These are phyloP conservation scores for Microctonus hyperodae DNA, from an alignment of 2,888 invertebrate species.

Conservation along the genomic window DNA sequence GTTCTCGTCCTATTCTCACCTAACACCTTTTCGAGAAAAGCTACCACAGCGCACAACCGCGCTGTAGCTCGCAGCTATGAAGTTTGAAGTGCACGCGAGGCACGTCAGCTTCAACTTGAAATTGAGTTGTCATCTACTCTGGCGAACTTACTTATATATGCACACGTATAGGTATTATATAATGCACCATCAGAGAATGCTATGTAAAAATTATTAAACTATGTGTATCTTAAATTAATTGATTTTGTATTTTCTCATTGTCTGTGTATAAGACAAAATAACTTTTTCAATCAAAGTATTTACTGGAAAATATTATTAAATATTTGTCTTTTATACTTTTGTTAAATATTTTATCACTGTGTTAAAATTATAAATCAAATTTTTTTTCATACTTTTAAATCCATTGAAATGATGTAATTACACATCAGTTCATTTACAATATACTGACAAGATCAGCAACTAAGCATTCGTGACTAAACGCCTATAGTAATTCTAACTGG, in stretches of 20 bases:
- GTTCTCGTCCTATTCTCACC: constrained; percentile 16
- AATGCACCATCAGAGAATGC: neutral
- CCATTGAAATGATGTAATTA: neutral
- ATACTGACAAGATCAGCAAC: neutral
- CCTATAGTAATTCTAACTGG: neutral
- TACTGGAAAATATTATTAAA: too few species aligned
- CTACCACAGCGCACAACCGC: constrained; percentile 16
- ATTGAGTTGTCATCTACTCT: constrained; percentile 63
- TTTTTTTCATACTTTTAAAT: neutral
- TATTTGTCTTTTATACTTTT: too few species aligned
- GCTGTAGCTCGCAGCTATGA: constrained; percentile 27
- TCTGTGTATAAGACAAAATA: too few species aligned
- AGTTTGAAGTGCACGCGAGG: constrained; percentile 59
- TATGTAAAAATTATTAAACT: neutral
- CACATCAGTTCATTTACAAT: neutral
- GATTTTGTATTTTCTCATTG: too few species aligned
- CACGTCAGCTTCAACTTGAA: constrained; percentile 60
- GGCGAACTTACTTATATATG: constrained; percentile 51
- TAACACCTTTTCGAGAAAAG: constrained; percentile 11
- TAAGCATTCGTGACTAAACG: neutral
- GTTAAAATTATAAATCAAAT: neutral
- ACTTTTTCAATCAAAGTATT: too few species aligned
- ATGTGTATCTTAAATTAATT: too few species aligned
- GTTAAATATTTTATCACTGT: too few species aligned
- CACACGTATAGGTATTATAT: constrained; percentile 37